Percentiles rank a stretch among this genome's conserved stretches.
Conservation (phyloP, 2,888 invertebrate species). For the Mellilla xanthometata region DNA sequence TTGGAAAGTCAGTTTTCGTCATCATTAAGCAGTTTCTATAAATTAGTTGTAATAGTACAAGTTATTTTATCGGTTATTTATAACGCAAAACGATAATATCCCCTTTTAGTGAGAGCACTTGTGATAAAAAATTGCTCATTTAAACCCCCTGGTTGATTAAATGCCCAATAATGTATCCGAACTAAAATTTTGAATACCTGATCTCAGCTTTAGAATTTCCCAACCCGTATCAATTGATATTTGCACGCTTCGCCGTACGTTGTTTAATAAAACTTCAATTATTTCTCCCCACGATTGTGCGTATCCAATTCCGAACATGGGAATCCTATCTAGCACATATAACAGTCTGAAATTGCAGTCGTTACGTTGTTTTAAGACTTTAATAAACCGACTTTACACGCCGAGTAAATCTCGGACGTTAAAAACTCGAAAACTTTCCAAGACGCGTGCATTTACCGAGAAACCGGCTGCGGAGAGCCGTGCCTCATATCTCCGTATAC, state of each 20-base stretch:
- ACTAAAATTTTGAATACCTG: background rate
- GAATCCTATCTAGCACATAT: constrained; percentile 12
- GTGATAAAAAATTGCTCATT: no score
- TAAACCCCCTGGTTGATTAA: no score
- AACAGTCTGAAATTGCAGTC: constrained; percentile 1
- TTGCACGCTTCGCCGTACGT: constrained; percentile 21
- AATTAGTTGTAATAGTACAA: no score
- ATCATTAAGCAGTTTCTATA: no score
- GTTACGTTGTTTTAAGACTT: constrained; percentile 6
- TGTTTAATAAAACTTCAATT: no score
- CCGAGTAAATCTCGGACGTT: constrained; percentile 2
- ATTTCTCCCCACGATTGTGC: constrained; percentile 11
- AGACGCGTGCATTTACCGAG: constrained; percentile 15
- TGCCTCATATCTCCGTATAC: constrained; percentile 47
- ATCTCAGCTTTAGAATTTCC: background rate
- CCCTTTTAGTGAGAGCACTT: no score
- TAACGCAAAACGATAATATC: no score
- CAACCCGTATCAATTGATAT: constrained; percentile 14
- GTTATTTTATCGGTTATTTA: no score
- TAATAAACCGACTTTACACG: background rate
- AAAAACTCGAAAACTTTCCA: constrained; percentile 20
- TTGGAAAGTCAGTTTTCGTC: no score
- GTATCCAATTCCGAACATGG: constrained; percentile 16
- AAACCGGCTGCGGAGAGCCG: constrained; percentile 12
- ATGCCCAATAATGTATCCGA: no score